A percentile compares a stretch with the other conserved stretches of the same genome.
phyloP scores from a whole-genome alignment of 2,888 invertebrate species.

The Heteropelma amictum region DNA sequence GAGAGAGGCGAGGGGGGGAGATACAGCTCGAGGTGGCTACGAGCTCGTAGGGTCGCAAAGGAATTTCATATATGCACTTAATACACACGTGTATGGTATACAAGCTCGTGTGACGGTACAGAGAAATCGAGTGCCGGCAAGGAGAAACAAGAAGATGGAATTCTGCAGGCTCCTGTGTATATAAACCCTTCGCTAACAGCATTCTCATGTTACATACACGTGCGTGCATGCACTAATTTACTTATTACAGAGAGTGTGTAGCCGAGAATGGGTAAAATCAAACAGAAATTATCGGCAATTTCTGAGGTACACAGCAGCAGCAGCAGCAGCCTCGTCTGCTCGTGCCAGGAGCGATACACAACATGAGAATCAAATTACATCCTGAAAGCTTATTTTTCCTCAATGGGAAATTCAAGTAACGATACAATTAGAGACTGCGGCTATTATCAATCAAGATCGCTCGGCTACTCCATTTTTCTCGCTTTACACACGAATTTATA shows the following conservation, averaged over 20 bases:
- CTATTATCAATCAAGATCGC: constrained; percentile 39
- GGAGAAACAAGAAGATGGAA: constrained; percentile 3
- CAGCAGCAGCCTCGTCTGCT: too few relatives aligned
- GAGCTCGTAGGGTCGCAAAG: constrained; percentile 41
- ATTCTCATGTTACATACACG: too few relatives aligned
- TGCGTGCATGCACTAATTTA: too few relatives aligned
- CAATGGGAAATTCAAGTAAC: constrained; percentile 30
- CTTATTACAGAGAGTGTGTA: too few relatives aligned
- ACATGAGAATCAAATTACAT: constrained; percentile 22
- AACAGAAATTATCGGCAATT: too few relatives aligned
- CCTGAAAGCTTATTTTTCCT: constrained; percentile 9
- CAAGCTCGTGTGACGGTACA: too few relatives aligned
- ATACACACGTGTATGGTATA: constrained; percentile 43
- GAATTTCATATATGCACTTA: constrained; percentile 56
- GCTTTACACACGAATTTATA: neutral
- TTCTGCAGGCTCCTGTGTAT: neutral
- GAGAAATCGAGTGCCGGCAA: too few relatives aligned
- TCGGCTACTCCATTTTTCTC: constrained; percentile 15
- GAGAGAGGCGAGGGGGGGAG: neutral
- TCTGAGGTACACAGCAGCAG: too few relatives aligned
- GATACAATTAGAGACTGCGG: constrained; percentile 37
- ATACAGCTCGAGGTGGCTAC: constrained; percentile 1
- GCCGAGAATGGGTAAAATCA: too few relatives aligned
- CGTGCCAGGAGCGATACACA: too few relatives aligned
- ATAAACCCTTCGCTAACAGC: neutral